These are phyloP conservation scores for Callyntrura sp. DNA, from an alignment of 2,888 invertebrate species.

Conservation along the genomic window DNA sequence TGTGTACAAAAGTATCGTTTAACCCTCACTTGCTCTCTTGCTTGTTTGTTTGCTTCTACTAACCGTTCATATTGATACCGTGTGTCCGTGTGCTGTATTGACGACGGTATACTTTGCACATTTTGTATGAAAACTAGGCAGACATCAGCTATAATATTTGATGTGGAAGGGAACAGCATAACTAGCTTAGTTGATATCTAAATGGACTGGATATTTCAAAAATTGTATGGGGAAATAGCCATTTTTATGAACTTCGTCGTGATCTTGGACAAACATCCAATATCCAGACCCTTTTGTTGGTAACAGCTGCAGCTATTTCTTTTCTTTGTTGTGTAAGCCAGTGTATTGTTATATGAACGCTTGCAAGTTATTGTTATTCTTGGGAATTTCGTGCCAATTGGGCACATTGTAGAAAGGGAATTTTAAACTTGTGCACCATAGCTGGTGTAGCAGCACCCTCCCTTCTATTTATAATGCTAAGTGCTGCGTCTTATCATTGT, in stretches of 20 bases:
- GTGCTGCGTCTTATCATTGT: not conserved
- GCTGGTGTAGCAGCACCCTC: not conserved
- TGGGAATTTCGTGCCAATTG: not conserved
- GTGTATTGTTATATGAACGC: not conserved
- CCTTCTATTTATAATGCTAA: not conserved
- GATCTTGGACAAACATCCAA: not conserved
- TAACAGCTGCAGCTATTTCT: not conserved
- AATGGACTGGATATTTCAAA: too few relatives aligned
- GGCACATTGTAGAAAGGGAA: not conserved
- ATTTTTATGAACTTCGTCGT: too few relatives aligned
- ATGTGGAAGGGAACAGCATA: too few relatives aligned
- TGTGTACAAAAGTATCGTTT: not conserved
- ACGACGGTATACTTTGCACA: too few relatives aligned
- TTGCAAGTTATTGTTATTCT: not conserved
- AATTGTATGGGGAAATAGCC: too few relatives aligned
- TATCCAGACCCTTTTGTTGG: conserved; percentile 2
- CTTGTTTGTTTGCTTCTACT: not conserved
- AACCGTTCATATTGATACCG: too few relatives aligned
- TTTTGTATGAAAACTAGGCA: too few relatives aligned
- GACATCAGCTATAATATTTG: too few relatives aligned
- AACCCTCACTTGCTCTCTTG: not conserved
- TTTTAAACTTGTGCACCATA: not conserved
- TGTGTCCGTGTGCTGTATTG: too few relatives aligned
- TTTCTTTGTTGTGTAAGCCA: not conserved
- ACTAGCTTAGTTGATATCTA: too few relatives aligned